These are phyloP conservation scores for Microchirus variegatus DNA, from an alignment of 2,797 vertebrate species.

Conservation along the genomic window DNA sequence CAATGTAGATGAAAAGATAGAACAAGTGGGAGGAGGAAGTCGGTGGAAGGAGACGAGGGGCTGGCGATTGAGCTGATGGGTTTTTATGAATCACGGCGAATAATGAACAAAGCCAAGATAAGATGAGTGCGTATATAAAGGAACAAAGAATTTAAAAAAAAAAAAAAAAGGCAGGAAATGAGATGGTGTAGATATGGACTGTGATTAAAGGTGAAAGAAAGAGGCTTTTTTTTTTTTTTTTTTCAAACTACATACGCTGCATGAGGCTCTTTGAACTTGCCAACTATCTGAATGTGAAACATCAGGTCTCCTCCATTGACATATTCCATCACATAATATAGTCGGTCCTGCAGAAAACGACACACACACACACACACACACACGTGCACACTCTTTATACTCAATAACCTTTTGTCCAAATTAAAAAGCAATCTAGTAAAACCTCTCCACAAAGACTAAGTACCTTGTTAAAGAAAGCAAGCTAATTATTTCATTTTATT, in stretches of 20 bases:
- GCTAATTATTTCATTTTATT: slow-evolving; percentile 70
- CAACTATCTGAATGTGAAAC: slow-evolving; percentile 95
- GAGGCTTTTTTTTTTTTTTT: slow-evolving; percentile 6
- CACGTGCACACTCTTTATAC: slow-evolving; percentile 14
- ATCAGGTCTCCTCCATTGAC: slow-evolving; percentile 94
- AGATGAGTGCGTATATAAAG: slow-evolving; percentile 33
- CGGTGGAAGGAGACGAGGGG: slow-evolving; percentile 2
- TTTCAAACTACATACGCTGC: slow-evolving; percentile 84
- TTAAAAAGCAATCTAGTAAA: slow-evolving; percentile 70
- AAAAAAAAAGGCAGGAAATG: slow-evolving; percentile 35
- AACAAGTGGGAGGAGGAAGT: slow-evolving; percentile 51
- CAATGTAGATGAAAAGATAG: slow-evolving; percentile 42
- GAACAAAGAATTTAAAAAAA: slow-evolving; percentile 28
- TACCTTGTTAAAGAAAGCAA: slow-evolving; percentile 65
- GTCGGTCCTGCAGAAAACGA: slow-evolving; percentile 73
- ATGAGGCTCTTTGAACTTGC: slow-evolving; percentile 94
- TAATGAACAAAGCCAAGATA: slow-evolving; percentile 54
- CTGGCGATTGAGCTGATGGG: slow-evolving; percentile 37
- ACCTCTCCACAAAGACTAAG: slow-evolving; percentile 52
- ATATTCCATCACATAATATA: slow-evolving; percentile 93
- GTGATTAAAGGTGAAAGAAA: slow-evolving; percentile 51
- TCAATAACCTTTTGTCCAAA: slow-evolving; percentile 59
- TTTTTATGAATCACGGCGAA: slow-evolving; percentile 48
- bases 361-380: slow-evolving; percentile 30
- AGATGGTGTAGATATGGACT: slow-evolving; percentile 43